Percentiles rank a stretch among this genome's conserved stretches.
These are phyloP conservation scores for Heteromyza rotundicornis DNA, from an alignment of 2,888 invertebrate species.

Conservation along the genomic window DNA sequence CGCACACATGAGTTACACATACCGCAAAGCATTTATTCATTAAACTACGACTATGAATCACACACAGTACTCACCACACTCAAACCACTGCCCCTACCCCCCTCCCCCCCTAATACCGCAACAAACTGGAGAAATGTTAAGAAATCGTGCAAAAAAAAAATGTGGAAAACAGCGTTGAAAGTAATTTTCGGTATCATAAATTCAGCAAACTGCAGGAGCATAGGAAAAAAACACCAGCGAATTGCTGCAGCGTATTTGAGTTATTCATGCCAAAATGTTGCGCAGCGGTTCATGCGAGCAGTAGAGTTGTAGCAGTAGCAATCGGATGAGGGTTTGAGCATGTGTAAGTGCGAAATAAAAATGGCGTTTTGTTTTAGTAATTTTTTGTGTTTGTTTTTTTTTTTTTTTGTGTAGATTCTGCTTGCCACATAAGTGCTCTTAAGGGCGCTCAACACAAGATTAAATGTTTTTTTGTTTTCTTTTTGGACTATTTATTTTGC, in stretches of 20 bases:
- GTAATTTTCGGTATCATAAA: conserved; percentile 40
- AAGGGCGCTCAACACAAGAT: conserved; percentile 33
- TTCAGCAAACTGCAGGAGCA: conserved; percentile 18
- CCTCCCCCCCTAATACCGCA: background rate
- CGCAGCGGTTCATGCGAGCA: conserved; percentile 8
- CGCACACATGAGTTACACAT: conserved; percentile 33
- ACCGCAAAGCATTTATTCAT: conserved; percentile 44
- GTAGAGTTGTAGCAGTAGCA: background rate
- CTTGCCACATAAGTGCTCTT: conserved; percentile 39
- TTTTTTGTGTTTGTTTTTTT: background rate
- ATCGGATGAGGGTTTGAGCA: background rate
- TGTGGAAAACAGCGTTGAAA: conserved; percentile 31
- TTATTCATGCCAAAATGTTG: conserved; percentile 26
- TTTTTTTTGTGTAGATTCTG: conserved; percentile 12
- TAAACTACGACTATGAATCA: conserved; percentile 40
- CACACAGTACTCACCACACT: background rate
- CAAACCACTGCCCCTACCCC: background rate
- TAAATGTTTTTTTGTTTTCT: conserved; percentile 27
- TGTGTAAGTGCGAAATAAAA: conserved; percentile 29
- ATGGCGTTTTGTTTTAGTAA: conserved; percentile 20
- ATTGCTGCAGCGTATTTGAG: conserved; percentile 15
- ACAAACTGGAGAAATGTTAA: too few relatives aligned
- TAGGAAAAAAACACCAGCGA: background rate
- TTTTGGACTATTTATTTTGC: too few relatives aligned
- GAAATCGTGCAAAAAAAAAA: too few relatives aligned